Percentiles rank a stretch among this genome's conserved stretches.
Conservation (phyloP, 2,113 vertebrate genomes). For the Cololabis saira region DNA sequence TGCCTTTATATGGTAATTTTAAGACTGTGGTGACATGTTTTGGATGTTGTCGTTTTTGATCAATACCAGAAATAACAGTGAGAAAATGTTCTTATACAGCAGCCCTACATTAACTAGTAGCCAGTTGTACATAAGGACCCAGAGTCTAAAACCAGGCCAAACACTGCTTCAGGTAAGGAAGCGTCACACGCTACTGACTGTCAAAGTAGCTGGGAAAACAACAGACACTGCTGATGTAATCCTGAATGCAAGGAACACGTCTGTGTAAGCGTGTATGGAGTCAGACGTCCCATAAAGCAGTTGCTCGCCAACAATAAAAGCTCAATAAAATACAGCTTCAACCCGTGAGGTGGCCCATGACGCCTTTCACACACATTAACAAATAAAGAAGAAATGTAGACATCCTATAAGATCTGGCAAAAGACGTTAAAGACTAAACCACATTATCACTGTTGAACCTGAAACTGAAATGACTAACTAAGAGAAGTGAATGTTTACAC, state of each 20-base stretch:
- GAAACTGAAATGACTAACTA: not conserved
- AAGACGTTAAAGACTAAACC: not conserved
- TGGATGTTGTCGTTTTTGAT: not conserved
- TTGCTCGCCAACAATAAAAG: not conserved
- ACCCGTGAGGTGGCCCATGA: not conserved
- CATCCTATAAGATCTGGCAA: not conserved
- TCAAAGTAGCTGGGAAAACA: not conserved
- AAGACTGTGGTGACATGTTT: not conserved
- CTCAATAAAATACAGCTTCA: not conserved
- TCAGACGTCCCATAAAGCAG: conserved; percentile 8
- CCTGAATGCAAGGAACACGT: conserved; percentile 24
- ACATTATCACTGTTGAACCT: not conserved
- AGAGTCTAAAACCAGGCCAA: not conserved
- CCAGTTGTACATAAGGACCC: not conserved
- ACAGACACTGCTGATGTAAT: conserved; percentile 30
- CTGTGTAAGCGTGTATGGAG: not conserved
- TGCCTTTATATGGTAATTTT: conserved; percentile 15
- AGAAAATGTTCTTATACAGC: not conserved
- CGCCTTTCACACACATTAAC: not conserved
- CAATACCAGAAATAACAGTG: not conserved
- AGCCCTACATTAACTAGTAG: not conserved
- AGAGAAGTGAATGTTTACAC: not conserved
- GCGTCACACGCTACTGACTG: conserved; percentile 29
- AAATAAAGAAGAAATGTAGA: not conserved
- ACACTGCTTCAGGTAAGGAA: conserved; percentile 8